A percentile compares a stretch with the other conserved stretches of the same genome.
phyloP scores from a whole-genome alignment of 1,140 invertebrate species.

The Nylanderia fulva region DNA sequence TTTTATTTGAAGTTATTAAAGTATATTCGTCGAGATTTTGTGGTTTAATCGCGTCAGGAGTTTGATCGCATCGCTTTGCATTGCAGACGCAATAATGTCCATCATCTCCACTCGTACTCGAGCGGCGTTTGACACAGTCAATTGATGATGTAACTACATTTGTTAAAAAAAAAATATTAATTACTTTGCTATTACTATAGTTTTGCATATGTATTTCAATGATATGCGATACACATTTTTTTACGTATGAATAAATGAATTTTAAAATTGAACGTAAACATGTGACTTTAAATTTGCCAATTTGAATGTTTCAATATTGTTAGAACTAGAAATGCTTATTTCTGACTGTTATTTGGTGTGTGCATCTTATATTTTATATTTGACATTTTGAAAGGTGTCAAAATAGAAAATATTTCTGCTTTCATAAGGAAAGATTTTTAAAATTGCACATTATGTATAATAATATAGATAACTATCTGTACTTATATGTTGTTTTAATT shows the following conservation, averaged over 20 bases:
- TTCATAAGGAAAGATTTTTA: background rate
- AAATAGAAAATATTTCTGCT: background rate
- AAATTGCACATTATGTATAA: background rate
- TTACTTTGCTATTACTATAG: background rate
- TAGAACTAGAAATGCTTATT: background rate
- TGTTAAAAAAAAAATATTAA: background rate
- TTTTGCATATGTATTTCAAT: background rate
- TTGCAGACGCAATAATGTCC: slow-evolving; percentile 94
- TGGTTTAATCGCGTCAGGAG: slow-evolving; percentile 83
- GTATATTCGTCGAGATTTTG: slow-evolving; percentile 84
- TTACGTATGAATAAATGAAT: background rate
- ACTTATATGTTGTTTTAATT: background rate
- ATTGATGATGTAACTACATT: background rate
- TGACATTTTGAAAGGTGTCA: background rate
- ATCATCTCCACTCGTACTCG: slow-evolving; percentile 62
- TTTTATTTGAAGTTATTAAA: slow-evolving; percentile 87
- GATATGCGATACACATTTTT: background rate
- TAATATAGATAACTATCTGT: background rate
- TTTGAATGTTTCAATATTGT: background rate
- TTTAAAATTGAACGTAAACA: background rate
- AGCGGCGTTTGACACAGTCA: slow-evolving; percentile 11
- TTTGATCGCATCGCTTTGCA: slow-evolving; percentile 91
- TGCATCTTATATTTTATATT: background rate
- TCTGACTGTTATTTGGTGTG: no score
- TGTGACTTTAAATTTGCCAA: background rate